A percentile compares a stretch with the other conserved stretches of the same genome.
Conservation (phyloP, 2,113 vertebrate species). For the Pseudorhombus dupliciocellatus region DNA sequence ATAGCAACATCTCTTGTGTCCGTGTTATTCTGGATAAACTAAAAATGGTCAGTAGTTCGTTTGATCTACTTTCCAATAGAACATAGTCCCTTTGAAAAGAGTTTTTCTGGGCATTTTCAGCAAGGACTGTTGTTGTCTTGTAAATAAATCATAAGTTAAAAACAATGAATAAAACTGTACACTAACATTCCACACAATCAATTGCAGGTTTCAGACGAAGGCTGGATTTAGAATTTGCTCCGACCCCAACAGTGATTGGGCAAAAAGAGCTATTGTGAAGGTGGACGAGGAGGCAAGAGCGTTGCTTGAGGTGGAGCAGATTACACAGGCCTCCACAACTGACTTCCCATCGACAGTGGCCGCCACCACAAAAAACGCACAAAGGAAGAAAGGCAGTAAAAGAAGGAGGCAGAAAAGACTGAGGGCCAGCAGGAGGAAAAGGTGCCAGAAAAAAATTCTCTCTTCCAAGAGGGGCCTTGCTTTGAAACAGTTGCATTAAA, state of each 20-base stretch:
- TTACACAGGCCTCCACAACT: background rate
- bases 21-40: background rate
- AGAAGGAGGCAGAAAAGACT: no score
- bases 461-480: background rate
- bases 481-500: background rate
- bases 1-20: background rate
- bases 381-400: background rate
- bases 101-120: background rate
- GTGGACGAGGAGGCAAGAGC: conserved; percentile 15
- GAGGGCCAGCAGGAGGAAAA: background rate
- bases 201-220: conserved; percentile 53
- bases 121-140: background rate
- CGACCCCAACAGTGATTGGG: conserved; percentile 37
- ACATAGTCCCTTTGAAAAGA: background rate
- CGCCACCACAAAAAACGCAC: background rate
- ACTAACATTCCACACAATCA: conserved; percentile 18
- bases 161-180: background rate
- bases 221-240: background rate
- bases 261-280: conserved; percentile 15
- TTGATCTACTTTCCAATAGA: background rate
- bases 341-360: background rate
- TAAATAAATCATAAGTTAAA: background rate
- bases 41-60: background rate
- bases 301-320: background rate
- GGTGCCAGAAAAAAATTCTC: background rate